Evolutionary conservation across 2,888 invertebrate species (phyloP).

Genomic region (Trichogramma evanescens): DNA sequence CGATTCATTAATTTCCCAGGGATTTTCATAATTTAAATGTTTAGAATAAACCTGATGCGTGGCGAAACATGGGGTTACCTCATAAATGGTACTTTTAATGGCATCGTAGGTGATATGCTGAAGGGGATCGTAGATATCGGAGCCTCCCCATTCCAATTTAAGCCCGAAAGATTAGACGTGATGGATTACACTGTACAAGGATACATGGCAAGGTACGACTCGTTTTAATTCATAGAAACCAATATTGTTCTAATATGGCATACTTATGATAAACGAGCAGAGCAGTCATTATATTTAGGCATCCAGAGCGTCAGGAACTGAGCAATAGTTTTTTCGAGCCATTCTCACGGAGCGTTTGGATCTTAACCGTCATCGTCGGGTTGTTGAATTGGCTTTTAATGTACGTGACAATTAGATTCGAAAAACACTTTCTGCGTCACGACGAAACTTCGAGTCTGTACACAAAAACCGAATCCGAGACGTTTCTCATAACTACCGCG

Average conservation of each 20-base stretch:
- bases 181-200: slow-evolving; percentile 57
- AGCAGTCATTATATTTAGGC: slow-evolving; percentile 61
- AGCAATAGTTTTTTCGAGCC: slow-evolving; percentile 61
- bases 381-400: slow-evolving; percentile 29
- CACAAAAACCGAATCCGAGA: slow-evolving; percentile 29
- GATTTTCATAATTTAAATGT: background rate
- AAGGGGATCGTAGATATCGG: slow-evolving; percentile 55
- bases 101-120: slow-evolving; percentile 36
- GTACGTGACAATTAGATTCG: slow-evolving; percentile 27
- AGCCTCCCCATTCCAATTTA: slow-evolving; percentile 60
- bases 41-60: slow-evolving; percentile 31
- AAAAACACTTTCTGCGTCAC: slow-evolving; percentile 17
- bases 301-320: slow-evolving; percentile 57
- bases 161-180: slow-evolving; percentile 54
- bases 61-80: slow-evolving; percentile 35
- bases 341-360: slow-evolving; percentile 52
- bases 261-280: slow-evolving; percentile 29
- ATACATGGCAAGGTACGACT: slow-evolving; percentile 55
- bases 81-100: slow-evolving; percentile 34
- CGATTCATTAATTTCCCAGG: background rate
- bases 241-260: background rate
- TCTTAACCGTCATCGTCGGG: slow-evolving; percentile 49
- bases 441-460: slow-evolving; percentile 14
- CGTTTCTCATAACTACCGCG: slow-evolving; percentile 45
- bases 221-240: background rate